A percentile compares a stretch with the other conserved stretches of the same genome.
These are phyloP conservation scores for Agraylea sexmaculata DNA, from an alignment of 1,140 invertebrate species.

Conservation along the genomic window DNA sequence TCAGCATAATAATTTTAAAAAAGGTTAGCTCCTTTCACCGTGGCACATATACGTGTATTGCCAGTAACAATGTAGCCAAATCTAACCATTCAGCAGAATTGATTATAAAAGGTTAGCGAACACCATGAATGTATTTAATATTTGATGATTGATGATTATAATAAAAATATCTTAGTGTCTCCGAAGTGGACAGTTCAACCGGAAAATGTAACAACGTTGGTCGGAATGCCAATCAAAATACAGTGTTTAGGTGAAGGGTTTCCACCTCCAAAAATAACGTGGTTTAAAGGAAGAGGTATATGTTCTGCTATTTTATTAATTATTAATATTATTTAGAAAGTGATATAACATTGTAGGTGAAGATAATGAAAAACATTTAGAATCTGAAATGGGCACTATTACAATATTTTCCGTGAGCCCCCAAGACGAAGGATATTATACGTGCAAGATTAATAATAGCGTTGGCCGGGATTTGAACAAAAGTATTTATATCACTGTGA, in stretches of 20 bases:
- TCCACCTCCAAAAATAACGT: conserved; percentile 63
- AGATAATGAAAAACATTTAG: not conserved
- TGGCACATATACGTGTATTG: conserved; percentile 78
- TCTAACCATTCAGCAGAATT: conserved; percentile 72
- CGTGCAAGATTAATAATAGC: conserved; percentile 77
- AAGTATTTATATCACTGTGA: conserved; percentile 65
- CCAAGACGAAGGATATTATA: conserved; percentile 70
- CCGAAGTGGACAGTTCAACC: conserved; percentile 76
- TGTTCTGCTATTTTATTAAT: not conserved
- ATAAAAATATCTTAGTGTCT: conserved; percentile 42
- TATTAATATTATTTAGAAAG: not conserved
- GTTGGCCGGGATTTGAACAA: conserved; percentile 68
- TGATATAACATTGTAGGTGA: not conserved
- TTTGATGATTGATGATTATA: conserved; percentile 1
- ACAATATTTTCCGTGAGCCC: conserved; percentile 56
- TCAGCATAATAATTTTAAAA: conserved; percentile 66
- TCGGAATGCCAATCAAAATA: conserved; percentile 60
- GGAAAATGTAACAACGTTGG: conserved; percentile 57
- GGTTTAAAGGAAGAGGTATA: conserved; percentile 41
- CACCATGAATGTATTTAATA: not conserved
- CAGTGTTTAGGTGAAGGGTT: conserved; percentile 71
- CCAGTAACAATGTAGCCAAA: conserved; percentile 70
- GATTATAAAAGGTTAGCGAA: conserved; percentile 62
- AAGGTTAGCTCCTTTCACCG: conserved; percentile 64
- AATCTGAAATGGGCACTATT: conserved; percentile 52